These are phyloP conservation scores for Dromococcyx pavoninus DNA, from an alignment of 2,797 vertebrate species.

Conservation along the genomic window DNA sequence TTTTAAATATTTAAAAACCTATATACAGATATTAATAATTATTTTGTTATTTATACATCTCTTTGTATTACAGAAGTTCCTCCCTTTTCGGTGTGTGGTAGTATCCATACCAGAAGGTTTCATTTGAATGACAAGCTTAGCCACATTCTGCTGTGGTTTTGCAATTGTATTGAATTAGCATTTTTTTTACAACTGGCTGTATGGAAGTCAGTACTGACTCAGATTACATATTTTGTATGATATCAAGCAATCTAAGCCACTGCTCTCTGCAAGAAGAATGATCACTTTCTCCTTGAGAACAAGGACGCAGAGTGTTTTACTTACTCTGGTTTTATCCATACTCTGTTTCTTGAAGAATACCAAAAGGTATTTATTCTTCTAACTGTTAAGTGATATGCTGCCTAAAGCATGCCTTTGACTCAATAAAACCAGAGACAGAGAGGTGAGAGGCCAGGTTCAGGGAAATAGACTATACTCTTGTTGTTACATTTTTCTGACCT, in stretches of 20 bases:
- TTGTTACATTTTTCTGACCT: not conserved
- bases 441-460: not conserved
- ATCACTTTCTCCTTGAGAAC: constrained; percentile 16
- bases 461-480: not conserved
- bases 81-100: not conserved
- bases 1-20: not conserved
- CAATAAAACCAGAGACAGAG: not conserved
- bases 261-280: not conserved
- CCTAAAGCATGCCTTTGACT: not conserved
- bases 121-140: not conserved
- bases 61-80: not conserved
- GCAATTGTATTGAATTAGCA: not conserved
- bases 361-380: not conserved
- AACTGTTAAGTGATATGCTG: not conserved
- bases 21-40: not conserved
- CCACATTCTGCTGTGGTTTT: not conserved
- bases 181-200: not conserved
- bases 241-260: not conserved
- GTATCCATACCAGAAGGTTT: not conserved
- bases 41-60: not conserved
- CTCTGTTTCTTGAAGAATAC: not conserved
- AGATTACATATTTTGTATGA: not conserved
- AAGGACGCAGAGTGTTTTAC: not conserved
- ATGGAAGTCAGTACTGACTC: not conserved
- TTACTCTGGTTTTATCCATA: not conserved